Evolutionary conservation across 1,140 invertebrate genomes (phyloP).

Genomic region (Triops longicaudatus): DNA sequence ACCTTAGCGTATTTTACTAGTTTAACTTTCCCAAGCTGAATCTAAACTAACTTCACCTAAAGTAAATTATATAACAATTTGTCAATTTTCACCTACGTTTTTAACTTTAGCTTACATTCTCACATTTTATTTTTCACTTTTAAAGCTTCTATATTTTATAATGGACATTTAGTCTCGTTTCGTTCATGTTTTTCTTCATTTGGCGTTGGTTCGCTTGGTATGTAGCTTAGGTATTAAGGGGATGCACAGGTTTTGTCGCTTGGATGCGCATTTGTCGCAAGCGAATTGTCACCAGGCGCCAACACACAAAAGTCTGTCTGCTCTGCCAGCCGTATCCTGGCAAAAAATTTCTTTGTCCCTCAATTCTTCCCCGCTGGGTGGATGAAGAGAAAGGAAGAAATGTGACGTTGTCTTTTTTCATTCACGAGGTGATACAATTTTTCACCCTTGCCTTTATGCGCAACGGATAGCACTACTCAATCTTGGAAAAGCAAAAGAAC

Average conservation of each 20-base stretch:
- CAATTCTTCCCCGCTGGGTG: not conserved
- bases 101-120: too few species aligned
- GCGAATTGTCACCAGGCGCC: slow-evolving; percentile 8
- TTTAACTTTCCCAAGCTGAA: too few species aligned
- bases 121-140: too few species aligned
- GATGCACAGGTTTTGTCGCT: slow-evolving; percentile 4
- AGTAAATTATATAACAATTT: too few species aligned
- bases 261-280: slow-evolving; percentile 14
- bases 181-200: not conserved
- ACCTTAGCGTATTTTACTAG: too few species aligned
- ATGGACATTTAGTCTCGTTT: not conserved
- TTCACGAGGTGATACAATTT: not conserved
- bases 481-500: not conserved
- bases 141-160: not conserved
- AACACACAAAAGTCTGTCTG: slow-evolving; percentile 7
- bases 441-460: not conserved
- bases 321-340: not conserved
- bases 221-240: not conserved
- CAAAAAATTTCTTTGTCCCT: slow-evolving; percentile 15
- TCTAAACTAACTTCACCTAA: too few species aligned
- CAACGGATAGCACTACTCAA: not conserved
- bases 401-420: not conserved
- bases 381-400: not conserved
- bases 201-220: not conserved
- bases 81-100: too few species aligned